Evolutionary conservation across 2,113 vertebrate genomes (phyloP), one percentile per base, ranked within the genome.

Genomic region (Psilopsiagon aurifrons): DNA sequence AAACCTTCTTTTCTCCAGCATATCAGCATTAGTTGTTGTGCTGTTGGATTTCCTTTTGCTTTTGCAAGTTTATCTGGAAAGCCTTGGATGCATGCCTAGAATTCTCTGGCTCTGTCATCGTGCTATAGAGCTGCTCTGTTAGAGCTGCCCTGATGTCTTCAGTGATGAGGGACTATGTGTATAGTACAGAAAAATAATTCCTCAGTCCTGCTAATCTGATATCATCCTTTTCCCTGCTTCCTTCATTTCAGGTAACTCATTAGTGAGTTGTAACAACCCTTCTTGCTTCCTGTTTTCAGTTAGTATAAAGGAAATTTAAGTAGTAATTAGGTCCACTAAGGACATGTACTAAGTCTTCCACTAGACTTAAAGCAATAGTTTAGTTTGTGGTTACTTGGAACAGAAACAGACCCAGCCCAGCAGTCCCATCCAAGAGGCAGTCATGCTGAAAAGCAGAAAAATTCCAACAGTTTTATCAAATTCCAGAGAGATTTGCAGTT

Each of bases 81-180:
- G 31, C 24, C 46, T 55, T 74, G 23, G 29, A 29, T 37, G 46
- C 33, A 51, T 4, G 4, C 17, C n/a, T 67, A 23, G 49, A 73
- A 20, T 6, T 25, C 11, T 63, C 41, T 43, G 25, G 35, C 43
- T 90, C 59, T 37, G 24, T 16, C 47, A 52, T 57, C 23, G 27
- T 0, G 0, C 18, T 46, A 13, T 25, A 41, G 52, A 35, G 17
- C 35, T 39, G 33, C 24, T 39, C 46, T 41, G 27, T 31, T 49
- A 35, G 35, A 37, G 35, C 59, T 25, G 1, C 4, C 37, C 29
- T 8, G 20, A 28, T 10, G 6, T 35, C 60, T 47, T 41, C 52
- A 47, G 51, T 18, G 29, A 22, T 49, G 43, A 57, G 19, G 39
- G 5, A 37, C 47, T 44, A 11, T 0, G 7, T 0, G 0, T 43